phyloP scores from a whole-genome alignment of 1,140 invertebrate genomes.

The Oscheius sp. region DNA sequence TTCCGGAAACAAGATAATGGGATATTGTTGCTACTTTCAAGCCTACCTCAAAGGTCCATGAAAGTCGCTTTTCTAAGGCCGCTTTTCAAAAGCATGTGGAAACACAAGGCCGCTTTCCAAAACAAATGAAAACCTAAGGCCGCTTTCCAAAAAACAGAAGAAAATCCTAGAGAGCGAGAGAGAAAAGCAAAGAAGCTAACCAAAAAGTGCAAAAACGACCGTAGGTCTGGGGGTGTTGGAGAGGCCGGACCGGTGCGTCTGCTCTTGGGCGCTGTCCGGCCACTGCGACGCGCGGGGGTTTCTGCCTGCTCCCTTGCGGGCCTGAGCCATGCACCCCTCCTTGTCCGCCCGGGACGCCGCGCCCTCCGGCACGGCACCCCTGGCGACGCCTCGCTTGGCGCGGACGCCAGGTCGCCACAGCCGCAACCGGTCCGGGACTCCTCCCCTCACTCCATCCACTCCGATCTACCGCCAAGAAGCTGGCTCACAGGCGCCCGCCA shows the following conservation, averaged over 20 bases:
- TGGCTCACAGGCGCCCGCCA: constrained; percentile 34
- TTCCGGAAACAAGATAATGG: no score
- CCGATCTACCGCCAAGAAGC: constrained; percentile 28
- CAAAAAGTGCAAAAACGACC: constrained; percentile 1
- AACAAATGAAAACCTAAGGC: no score
- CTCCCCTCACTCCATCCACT: constrained; percentile 33
- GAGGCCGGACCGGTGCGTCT: not conserved
- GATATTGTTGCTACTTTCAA: no score
- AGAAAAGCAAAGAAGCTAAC: no score
- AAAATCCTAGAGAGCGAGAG: no score
- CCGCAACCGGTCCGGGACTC: constrained; percentile 8
- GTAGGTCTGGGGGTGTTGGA: constrained; percentile 22
- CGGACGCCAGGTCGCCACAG: constrained; percentile 31
- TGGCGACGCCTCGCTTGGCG: constrained; percentile 32
- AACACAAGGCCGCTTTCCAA: no score
- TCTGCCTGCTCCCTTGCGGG: constrained; percentile 61
- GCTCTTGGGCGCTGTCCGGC: constrained; percentile 29
- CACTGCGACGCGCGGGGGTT: constrained; percentile 41
- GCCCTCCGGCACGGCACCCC: constrained; percentile 15
- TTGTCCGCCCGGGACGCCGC: constrained; percentile 22
- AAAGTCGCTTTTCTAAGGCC: no score
- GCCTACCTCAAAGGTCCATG: no score
- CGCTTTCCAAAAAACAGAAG: no score
- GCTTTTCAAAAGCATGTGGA: no score
- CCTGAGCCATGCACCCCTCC: constrained; percentile 30